Percentiles rank a stretch among this genome's conserved stretches.
These are phyloP conservation scores for Luperina nickerlii DNA, from an alignment of 2,888 invertebrate genomes.

Conservation along the genomic window DNA sequence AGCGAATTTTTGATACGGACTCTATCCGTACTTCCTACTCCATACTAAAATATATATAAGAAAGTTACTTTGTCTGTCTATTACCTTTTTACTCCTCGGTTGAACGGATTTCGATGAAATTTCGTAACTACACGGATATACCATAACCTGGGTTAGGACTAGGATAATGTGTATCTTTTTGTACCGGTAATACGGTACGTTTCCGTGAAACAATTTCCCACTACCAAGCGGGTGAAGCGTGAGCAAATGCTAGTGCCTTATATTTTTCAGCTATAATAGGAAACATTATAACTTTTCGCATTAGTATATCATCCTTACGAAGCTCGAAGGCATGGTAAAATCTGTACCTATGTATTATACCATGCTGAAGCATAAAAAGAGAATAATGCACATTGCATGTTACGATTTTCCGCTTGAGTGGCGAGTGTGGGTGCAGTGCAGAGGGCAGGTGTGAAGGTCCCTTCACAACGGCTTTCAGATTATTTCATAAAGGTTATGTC, in stretches of 20 bases:
- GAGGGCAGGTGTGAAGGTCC: constrained; percentile 14
- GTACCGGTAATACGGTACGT: not conserved
- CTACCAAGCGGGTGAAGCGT: not conserved
- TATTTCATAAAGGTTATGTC: constrained; percentile 9
- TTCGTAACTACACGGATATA: not conserved
- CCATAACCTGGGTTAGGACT: not conserved
- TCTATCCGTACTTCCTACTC: not conserved
- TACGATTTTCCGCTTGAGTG: constrained; percentile 44
- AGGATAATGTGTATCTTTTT: not conserved
- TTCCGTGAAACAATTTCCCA: not conserved
- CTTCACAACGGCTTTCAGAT: constrained; percentile 17
- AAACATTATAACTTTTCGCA: not conserved
- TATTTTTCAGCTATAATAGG: not conserved
- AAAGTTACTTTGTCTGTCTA: not conserved
- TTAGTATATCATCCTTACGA: not conserved
- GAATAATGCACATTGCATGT: constrained; percentile 38
- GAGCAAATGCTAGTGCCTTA: not conserved
- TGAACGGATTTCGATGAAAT: not conserved
- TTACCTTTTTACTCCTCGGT: too few relatives aligned
- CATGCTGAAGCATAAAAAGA: not conserved
- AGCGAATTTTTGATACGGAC: not conserved
- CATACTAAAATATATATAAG: not conserved
- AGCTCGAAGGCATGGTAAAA: not conserved
- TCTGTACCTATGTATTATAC: not conserved
- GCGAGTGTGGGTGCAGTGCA: constrained; percentile 7